Conservation (phyloP, 1,140 invertebrate genomes). For the Littorina saxatilis region DNA sequence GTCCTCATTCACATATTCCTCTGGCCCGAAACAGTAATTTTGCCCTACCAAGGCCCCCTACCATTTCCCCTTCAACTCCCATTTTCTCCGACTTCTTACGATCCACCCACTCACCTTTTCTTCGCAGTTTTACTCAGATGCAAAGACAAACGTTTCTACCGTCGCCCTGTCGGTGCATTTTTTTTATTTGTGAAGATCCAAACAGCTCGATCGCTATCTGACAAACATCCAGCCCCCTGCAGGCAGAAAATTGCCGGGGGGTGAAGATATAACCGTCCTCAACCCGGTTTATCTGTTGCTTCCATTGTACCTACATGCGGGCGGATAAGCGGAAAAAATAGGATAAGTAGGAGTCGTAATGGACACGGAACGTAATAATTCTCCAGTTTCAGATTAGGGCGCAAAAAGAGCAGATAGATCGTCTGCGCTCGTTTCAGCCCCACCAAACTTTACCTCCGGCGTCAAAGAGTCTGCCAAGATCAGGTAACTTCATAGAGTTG, state of each 20-base stretch:
- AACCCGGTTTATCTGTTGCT: slow-evolving; percentile 2
- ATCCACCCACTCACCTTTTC: neutral
- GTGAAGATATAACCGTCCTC: slow-evolving; percentile 5
- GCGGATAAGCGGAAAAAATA: neutral
- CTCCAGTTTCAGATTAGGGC: slow-evolving; percentile 16
- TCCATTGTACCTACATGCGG: slow-evolving; percentile 16
- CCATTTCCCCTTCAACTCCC: neutral
- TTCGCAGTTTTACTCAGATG: neutral
- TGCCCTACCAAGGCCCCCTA: neutral
- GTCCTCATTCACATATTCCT: too few relatives aligned
- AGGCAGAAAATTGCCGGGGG: neutral
- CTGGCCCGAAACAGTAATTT: too few relatives aligned
- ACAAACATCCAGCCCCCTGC: neutral
- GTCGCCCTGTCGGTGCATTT: neutral
- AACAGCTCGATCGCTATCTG: slow-evolving; percentile 2
- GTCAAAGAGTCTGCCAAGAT: slow-evolving; percentile 32
- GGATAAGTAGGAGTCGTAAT: neutral
- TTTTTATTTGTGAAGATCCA: neutral
- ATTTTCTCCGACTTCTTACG: neutral
- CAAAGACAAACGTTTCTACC: neutral
- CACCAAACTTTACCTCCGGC: slow-evolving; percentile 11
- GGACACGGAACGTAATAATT: slow-evolving; percentile 26
- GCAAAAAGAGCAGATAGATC: neutral
- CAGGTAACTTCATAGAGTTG: slow-evolving; percentile 26
- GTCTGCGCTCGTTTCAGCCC: neutral